Conservation (phyloP, 1,140 invertebrate genomes). For the Leptonema lineaticorne region DNA sequence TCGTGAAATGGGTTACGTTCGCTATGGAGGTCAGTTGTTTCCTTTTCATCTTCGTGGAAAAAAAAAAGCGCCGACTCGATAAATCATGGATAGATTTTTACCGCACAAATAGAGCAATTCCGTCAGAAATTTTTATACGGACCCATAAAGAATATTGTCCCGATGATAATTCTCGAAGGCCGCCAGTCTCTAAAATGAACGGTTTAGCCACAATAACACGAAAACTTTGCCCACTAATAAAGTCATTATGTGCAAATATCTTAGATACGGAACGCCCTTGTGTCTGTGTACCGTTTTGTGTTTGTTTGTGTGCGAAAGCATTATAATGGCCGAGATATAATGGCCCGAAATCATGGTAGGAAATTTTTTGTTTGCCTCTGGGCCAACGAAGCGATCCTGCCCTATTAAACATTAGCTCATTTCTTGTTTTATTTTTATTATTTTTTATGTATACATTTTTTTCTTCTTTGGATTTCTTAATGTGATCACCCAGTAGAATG, state of each 20-base stretch:
- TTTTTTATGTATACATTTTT: slow-evolving; percentile 9
- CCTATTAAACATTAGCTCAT: slow-evolving; percentile 38
- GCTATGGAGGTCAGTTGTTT: slow-evolving; percentile 35
- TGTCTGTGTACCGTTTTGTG: slow-evolving; percentile 19
- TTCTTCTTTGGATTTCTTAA: slow-evolving; percentile 22
- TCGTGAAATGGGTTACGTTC: slow-evolving; percentile 40
- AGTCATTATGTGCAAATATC: slow-evolving; percentile 41
- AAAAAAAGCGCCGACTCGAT: slow-evolving; percentile 9
- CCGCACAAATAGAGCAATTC: not conserved
- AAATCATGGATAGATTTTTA: slow-evolving; percentile 4
- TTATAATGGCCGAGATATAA: slow-evolving; percentile 30
- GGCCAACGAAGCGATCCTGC: slow-evolving; percentile 33
- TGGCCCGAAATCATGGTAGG: slow-evolving; percentile 34
- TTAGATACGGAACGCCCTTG: slow-evolving; percentile 28
- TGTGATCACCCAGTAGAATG: slow-evolving; percentile 24
- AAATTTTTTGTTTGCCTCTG: slow-evolving; percentile 29
- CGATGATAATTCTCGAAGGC: slow-evolving; percentile 21
- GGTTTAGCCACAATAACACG: slow-evolving; percentile 27
- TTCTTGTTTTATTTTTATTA: slow-evolving; percentile 28
- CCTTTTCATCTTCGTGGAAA: not conserved
- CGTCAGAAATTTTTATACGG: slow-evolving; percentile 20
- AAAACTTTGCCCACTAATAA: slow-evolving; percentile 39
- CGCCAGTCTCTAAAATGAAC: slow-evolving; percentile 12
- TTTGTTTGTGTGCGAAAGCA: slow-evolving; percentile 1
- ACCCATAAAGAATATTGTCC: slow-evolving; percentile 13